These are phyloP conservation scores for Drosophila sulfurigaster DNA, from an alignment of 1,140 invertebrate species.

Conservation along the genomic window DNA sequence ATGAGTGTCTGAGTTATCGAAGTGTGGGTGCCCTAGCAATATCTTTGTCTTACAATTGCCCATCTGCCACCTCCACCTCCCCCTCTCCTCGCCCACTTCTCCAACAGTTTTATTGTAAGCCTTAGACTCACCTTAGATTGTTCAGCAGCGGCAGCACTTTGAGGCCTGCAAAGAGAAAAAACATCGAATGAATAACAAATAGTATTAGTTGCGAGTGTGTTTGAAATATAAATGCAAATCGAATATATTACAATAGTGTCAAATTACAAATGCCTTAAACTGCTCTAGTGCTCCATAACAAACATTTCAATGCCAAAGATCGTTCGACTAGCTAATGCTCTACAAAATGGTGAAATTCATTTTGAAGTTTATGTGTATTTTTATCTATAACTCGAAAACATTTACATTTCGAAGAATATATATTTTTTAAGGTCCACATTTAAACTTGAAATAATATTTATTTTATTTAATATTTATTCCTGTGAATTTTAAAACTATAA, in stretches of 20 bases:
- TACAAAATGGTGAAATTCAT: neutral
- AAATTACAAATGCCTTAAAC: conserved; percentile 18
- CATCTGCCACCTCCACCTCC: neutral
- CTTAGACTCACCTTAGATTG: conserved; percentile 90
- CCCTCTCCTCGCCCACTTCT: conserved; percentile 16
- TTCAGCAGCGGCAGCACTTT: conserved; percentile 92
- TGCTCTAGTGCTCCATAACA: neutral
- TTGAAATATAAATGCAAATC: conserved; percentile 27
- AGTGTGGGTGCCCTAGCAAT: conserved; percentile 53
- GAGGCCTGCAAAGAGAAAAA: conserved; percentile 88
- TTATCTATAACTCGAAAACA: neutral
- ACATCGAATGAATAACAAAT: conserved; percentile 38
- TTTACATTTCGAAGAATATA: too few relatives aligned
- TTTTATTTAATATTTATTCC: too few relatives aligned
- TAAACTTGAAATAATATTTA: too few relatives aligned
- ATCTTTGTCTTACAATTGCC: conserved; percentile 41
- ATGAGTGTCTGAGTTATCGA: neutral
- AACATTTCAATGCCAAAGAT: too few relatives aligned
- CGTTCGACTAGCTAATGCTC: neutral
- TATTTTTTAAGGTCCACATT: too few relatives aligned
- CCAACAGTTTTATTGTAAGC: neutral
- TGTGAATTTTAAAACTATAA: too few relatives aligned
- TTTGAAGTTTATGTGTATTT: neutral
- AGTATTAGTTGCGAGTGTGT: conserved; percentile 9
- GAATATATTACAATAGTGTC: conserved; percentile 10